Evolutionary conservation across 92 coral and sea anemone genomes (phyloP), one percentile per base, ranked within the genome.

Genomic region (Siderastrea radians): DNA sequence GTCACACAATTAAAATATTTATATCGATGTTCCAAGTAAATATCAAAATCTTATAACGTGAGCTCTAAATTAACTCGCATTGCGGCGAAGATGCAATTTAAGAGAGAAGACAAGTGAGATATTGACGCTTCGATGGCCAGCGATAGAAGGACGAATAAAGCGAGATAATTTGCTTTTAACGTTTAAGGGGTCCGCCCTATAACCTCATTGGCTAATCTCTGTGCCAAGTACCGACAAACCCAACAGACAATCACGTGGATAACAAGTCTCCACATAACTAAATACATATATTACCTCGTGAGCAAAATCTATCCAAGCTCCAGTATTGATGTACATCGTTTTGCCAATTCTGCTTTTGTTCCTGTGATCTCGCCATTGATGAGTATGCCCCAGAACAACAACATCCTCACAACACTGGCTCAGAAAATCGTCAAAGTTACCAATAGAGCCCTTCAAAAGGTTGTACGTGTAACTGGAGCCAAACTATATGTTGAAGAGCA

Each of bases 331-430:
- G 78, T 86, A 86, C 11, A 86, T 77, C 16, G 69, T 1, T 67
- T 86, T 77, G 15, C 89, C 89, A n/a, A 15, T 67, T 49, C 84
- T 75, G 71, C 38, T 86, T 53, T 65, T 49, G 26, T 68, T 17
- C 4, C 61, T 78, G 68, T 44, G 51, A 38, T 61, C 74, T 16
- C 78, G 64, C 89, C 89, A 86, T 38, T 11, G 43, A 48, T 86
- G 89, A 69, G 83, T 76, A 63, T 86, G 89, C 11, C 83, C 89
- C 15, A 86, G 48, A 6, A 86, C 84, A n/a, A 67, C 78, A 12
- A 86, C 84, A 60, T 86, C 89, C 84, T 86, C 89, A 9, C 82
- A 60, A 68, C 89, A 86, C 61, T 68, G 66, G 49, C 72, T 48
- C 5, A 86, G 62, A 47, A 86, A 86, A 58, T 67, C 89, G 12